These are phyloP conservation scores for Brachyopa scutellaris DNA, from an alignment of 2,888 invertebrate species.

Conservation along the genomic window DNA sequence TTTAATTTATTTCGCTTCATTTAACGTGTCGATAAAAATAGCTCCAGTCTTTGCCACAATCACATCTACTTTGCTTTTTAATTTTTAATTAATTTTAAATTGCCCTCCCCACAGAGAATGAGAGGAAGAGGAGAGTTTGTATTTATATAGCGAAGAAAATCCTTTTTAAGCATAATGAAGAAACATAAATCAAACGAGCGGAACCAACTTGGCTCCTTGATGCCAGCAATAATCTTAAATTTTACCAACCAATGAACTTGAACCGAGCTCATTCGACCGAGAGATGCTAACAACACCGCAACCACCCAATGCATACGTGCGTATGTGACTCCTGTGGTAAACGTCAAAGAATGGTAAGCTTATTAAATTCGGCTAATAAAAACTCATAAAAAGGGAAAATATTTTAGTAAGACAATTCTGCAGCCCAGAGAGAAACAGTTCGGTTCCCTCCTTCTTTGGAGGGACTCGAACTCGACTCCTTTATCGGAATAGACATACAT, in stretches of 20 bases:
- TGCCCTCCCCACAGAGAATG: not conserved
- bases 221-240: constrained; percentile 65
- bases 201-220: constrained; percentile 43
- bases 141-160: constrained; percentile 10
- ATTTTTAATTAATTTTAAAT: constrained; percentile 48
- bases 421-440: constrained; percentile 27
- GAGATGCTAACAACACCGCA: not conserved
- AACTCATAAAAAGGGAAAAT: constrained; percentile 68
- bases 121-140: too few species aligned
- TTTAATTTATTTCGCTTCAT: too few species aligned
- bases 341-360: constrained; percentile 54
- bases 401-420: constrained; percentile 57
- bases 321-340: constrained; percentile 20
- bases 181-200: constrained; percentile 63
- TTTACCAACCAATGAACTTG: constrained; percentile 69
- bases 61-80: constrained; percentile 5
- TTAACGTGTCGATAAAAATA: constrained; percentile 26
- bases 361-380: constrained; percentile 68
- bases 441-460: not conserved
- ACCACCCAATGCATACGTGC: not conserved
- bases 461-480: not conserved
- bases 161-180: constrained; percentile 57
- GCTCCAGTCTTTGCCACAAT: constrained; percentile 14
- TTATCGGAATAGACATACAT: constrained; percentile 12
- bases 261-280: constrained; percentile 41